Evolutionary conservation across 2,888 invertebrate genomes (phyloP).

Genomic region (Scaptomyza parva): DNA sequence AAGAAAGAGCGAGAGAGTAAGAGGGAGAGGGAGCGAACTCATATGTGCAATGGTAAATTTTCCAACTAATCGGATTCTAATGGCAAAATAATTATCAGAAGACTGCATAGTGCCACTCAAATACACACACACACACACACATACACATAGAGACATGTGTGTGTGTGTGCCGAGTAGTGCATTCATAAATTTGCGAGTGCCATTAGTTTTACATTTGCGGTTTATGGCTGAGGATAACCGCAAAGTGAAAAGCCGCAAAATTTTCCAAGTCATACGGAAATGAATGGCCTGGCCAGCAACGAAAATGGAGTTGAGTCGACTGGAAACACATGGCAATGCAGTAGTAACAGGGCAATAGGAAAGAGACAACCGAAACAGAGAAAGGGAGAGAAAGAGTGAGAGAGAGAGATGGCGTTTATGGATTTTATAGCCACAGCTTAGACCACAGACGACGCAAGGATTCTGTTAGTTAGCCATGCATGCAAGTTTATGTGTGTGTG

Average conservation of each 20-base stretch:
- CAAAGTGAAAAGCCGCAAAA: slow-evolving; percentile 81
- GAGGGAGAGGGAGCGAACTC: too few species aligned
- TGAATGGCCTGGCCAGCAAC: slow-evolving; percentile 69
- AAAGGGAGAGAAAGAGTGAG: neutral
- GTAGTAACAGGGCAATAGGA: slow-evolving; percentile 31
- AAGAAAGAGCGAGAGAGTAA: neutral
- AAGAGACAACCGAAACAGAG: neutral
- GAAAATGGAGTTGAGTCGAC: slow-evolving; percentile 53
- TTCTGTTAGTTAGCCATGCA: slow-evolving; percentile 26
- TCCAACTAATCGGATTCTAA: slow-evolving; percentile 84
- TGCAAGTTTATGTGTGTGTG: slow-evolving; percentile 17
- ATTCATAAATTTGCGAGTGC: slow-evolving; percentile 80
- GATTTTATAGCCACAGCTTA: slow-evolving; percentile 21
- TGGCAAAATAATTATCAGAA: slow-evolving; percentile 84
- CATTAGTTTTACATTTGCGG: slow-evolving; percentile 84
- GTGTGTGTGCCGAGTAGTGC: slow-evolving; percentile 35
- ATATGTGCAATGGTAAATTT: slow-evolving; percentile 64
- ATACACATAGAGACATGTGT: slow-evolving; percentile 7
- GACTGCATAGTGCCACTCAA: slow-evolving; percentile 63
- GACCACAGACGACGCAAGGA: slow-evolving; percentile 49
- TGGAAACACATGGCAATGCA: slow-evolving; percentile 59
- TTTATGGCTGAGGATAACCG: slow-evolving; percentile 78
- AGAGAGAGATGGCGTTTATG: neutral
- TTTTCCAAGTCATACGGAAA: slow-evolving; percentile 81
- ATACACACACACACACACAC: slow-evolving; percentile 27